phyloP scores from a whole-genome alignment of 2,797 vertebrate genomes.

The Melopsittacus undulatus region DNA sequence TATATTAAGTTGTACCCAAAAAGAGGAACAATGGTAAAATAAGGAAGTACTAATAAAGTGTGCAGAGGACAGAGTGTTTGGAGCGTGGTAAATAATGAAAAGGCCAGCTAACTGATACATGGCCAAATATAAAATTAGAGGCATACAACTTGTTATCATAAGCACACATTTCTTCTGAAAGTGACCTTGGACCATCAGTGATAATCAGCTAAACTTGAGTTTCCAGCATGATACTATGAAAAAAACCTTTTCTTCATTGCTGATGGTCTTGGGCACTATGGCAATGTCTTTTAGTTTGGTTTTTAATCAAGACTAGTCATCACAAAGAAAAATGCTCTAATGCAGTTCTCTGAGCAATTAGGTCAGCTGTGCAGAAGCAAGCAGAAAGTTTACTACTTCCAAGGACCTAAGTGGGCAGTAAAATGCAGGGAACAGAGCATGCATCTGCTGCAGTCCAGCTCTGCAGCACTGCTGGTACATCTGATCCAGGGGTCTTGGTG shows the following conservation, averaged over 20 bases:
- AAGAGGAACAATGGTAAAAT: neutral
- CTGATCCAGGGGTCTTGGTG: neutral
- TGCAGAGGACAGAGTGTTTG: neutral
- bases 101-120: neutral
- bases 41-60: neutral
- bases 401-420: neutral
- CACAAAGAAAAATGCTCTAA: neutral
- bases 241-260: neutral
- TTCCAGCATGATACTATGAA: neutral
- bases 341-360: slow-evolving; percentile 22
- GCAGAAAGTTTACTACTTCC: neutral
- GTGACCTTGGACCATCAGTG: neutral
- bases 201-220: neutral
- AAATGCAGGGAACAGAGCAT: neutral
- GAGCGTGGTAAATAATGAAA: neutral
- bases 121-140: neutral
- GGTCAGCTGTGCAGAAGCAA: neutral
- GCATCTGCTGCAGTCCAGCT: neutral
- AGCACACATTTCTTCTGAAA: neutral
- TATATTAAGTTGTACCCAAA: neutral
- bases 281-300: neutral
- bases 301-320: neutral
- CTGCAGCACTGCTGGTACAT: neutral
- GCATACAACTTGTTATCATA: neutral
- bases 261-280: neutral